phyloP scores from a whole-genome alignment of 2,113 vertebrate genomes.

The Xiphophorus couchianus region DNA sequence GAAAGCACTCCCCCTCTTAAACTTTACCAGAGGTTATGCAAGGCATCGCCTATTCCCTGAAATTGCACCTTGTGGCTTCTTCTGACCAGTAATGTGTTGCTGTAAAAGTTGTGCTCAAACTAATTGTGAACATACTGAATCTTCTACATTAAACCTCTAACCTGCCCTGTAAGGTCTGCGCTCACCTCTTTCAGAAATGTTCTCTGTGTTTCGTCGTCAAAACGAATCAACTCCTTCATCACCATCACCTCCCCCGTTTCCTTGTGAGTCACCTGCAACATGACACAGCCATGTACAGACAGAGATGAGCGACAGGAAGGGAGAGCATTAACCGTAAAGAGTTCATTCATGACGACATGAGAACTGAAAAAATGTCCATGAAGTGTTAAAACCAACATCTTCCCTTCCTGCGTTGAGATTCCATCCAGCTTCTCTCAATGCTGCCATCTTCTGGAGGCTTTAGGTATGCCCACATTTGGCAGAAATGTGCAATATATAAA shows the following conservation, averaged over 20 bases:
- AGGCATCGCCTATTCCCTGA: background rate
- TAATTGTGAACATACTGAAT: background rate
- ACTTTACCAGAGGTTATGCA: background rate
- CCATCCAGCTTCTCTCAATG: conserved; percentile 2
- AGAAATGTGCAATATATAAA: background rate
- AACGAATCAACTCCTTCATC: conserved; percentile 98
- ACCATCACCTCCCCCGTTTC: conserved; percentile 98
- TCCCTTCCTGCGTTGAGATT: background rate
- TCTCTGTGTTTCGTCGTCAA: conserved; percentile 94
- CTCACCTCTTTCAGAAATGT: conserved; percentile 95
- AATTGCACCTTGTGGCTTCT: background rate
- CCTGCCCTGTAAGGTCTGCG: background rate
- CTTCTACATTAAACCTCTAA: background rate
- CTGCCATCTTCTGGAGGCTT: conserved; percentile 56
- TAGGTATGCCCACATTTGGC: background rate
- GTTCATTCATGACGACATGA: background rate
- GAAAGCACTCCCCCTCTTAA: too few relatives aligned
- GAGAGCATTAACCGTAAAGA: background rate
- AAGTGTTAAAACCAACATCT: background rate
- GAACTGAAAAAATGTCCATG: background rate
- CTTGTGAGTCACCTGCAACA: conserved; percentile 89
- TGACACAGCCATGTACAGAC: background rate
- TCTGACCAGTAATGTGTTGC: background rate
- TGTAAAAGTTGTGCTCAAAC: background rate
- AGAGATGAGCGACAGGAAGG: background rate